Base-by-base conservation (phyloP, 2,797 vertebrate genomes). In the Alcedo quadribrachys region DNA sequence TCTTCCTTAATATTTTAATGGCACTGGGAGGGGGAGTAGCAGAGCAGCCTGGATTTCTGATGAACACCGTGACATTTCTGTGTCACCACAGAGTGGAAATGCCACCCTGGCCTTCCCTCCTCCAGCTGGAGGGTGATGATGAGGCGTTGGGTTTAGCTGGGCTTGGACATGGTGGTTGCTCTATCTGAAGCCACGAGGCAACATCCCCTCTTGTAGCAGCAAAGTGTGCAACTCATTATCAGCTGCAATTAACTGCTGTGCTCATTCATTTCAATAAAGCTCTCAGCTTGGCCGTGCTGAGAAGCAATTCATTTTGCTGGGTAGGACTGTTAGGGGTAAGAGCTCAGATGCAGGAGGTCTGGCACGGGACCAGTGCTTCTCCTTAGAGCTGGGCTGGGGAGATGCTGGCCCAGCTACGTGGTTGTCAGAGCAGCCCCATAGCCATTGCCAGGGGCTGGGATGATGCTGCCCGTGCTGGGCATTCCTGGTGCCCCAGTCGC, bases 391-490 rank as follows among this genome's bases (percentile, higher is more conserved):
- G 33, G 8, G 22, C 43, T 66, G 71, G 73, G 54, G 25, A 13
- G 46, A 5, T 57, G 63, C 46, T 43, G 89, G 37, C 33, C 27
- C 1, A 12, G 46, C 24, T 6, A 1, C 1, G 0, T 3, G 30
- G 1, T 0, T 8, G 27, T 11, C 53, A 7, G 0, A 37, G 37
- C 45, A 69, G 50, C 62, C 30, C 30, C 2, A 3, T 32, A n/a
- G 21, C 1, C 6, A 1, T 6, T 9, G 21, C n/a, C 7, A 5
- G 57, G 25, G 60, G n/a, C 17, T 0, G 0, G 54, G 50, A 21
- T 40, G 14, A n/a, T 0, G 1, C 37, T 48, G 54, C 40, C n/a
- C 3, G 0, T 0, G 0, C 35, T 0, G 0, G 40, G 35, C 32
- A 53, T 24, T 45, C 24, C 58, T 2, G 0, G 22, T 54, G 46